Evolutionary conservation across 2,113 vertebrate species (phyloP).

Genomic region (zebrafish (Danio rerio)): DNA sequence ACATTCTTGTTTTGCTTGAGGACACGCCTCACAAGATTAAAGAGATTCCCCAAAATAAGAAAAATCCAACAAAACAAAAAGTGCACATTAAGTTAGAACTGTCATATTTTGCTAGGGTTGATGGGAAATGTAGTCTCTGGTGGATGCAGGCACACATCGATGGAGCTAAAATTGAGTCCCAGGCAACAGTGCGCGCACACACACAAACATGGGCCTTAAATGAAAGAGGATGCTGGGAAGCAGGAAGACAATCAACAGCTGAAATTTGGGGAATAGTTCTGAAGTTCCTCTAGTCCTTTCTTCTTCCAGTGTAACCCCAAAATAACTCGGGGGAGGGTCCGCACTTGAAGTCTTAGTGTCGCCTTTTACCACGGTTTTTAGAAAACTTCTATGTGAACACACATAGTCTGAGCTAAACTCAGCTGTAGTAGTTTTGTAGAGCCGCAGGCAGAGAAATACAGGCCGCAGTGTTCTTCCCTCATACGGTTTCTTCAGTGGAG

Average conservation of each 20-base stretch:
- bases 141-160: slow-evolving; percentile 66
- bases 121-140: slow-evolving; percentile 65
- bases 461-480: slow-evolving; percentile 68
- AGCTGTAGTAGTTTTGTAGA: slow-evolving; percentile 20
- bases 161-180: slow-evolving; percentile 50
- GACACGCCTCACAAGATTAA: slow-evolving; percentile 67
- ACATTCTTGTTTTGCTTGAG: slow-evolving; percentile 80
- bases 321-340: slow-evolving; percentile 3
- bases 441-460: slow-evolving; percentile 6
- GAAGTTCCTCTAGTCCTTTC: slow-evolving; percentile 54
- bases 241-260: slow-evolving; percentile 75
- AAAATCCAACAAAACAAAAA: slow-evolving; percentile 67
- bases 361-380: neutral
- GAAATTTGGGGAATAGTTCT: slow-evolving; percentile 61
- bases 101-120: slow-evolving; percentile 71
- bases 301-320: slow-evolving; percentile 24
- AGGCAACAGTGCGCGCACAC: slow-evolving; percentile 27
- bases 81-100: slow-evolving; percentile 75
- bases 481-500: slow-evolving; percentile 93
- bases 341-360: slow-evolving; percentile 9
- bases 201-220: neutral
- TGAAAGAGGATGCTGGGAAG: slow-evolving; percentile 44
- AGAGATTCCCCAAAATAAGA: slow-evolving; percentile 47
- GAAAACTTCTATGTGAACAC: neutral
- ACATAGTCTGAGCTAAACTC: slow-evolving; percentile 20